These are phyloP conservation scores for Neoascia interrupta DNA, from an alignment of 2,888 invertebrate species.

Conservation along the genomic window DNA sequence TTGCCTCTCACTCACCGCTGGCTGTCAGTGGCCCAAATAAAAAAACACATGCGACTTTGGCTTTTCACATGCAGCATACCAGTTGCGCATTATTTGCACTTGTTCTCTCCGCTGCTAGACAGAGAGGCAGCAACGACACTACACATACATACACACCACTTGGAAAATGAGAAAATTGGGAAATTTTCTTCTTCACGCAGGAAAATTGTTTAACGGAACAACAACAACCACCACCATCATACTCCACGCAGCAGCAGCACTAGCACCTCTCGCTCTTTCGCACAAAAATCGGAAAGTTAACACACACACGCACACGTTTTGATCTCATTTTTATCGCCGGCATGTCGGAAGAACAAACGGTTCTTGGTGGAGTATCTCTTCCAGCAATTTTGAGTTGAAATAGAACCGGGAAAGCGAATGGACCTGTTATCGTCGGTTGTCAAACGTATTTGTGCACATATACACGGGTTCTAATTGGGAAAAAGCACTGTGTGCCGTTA, in stretches of 20 bases:
- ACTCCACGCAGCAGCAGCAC: slow-evolving; percentile 5
- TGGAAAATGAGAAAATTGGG: slow-evolving; percentile 52
- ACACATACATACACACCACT: slow-evolving; percentile 29
- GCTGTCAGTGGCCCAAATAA: background rate
- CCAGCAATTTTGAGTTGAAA: slow-evolving; percentile 71
- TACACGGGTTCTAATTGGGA: slow-evolving; percentile 3
- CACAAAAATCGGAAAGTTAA: slow-evolving; percentile 34
- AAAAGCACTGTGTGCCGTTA: background rate
- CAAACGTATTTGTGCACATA: slow-evolving; percentile 47
- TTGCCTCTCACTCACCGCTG: no score
- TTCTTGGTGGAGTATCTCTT: slow-evolving; percentile 32
- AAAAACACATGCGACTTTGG: background rate
- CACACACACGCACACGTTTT: slow-evolving; percentile 29
- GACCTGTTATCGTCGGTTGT: slow-evolving; percentile 70
- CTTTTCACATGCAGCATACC: slow-evolving; percentile 46
- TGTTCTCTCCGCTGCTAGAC: slow-evolving; percentile 5
- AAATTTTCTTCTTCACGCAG: slow-evolving; percentile 48
- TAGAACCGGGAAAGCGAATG: slow-evolving; percentile 73
- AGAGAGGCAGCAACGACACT: slow-evolving; percentile 21
- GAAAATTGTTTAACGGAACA: slow-evolving; percentile 22
- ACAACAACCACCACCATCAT: background rate
- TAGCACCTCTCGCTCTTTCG: slow-evolving; percentile 38
- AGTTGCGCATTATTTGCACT: slow-evolving; percentile 66
- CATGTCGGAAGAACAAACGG: slow-evolving; percentile 15
- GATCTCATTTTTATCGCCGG: slow-evolving; percentile 30